These are phyloP conservation scores for Harpegnathos saltator DNA, from an alignment of 1,140 invertebrate genomes.

Conservation along the genomic window DNA sequence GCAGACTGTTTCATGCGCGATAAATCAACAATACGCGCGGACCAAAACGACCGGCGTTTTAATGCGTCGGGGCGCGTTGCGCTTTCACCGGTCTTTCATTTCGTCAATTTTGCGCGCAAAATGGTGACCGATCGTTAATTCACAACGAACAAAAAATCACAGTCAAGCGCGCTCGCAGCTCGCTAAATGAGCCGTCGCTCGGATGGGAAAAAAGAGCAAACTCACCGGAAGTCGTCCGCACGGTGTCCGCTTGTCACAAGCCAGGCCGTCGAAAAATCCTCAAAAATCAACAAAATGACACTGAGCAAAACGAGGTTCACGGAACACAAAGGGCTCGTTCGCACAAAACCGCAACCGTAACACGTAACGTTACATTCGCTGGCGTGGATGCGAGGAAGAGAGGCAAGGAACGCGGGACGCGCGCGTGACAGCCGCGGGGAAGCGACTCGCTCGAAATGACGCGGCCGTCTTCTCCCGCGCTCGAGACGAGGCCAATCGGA, in stretches of 20 bases:
- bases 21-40: constrained; percentile 31
- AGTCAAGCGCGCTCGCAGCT: not conserved
- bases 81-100: not conserved
- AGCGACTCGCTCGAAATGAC: constrained; percentile 39
- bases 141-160: not conserved
- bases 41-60: no score
- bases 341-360: constrained; percentile 60
- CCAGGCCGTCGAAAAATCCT: constrained; percentile 68
- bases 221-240: constrained; percentile 35
- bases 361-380: constrained; percentile 67
- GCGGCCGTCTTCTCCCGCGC: constrained; percentile 41
- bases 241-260: not conserved
- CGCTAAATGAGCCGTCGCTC: not conserved
- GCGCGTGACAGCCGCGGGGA: constrained; percentile 39
- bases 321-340: constrained; percentile 70
- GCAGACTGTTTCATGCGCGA: constrained; percentile 1
- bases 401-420: constrained; percentile 17
- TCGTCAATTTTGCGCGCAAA: no score
- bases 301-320: constrained; percentile 61
- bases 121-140: not conserved
- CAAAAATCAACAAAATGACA: constrained; percentile 70
- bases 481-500: constrained; percentile 15
- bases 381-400: constrained; percentile 31
- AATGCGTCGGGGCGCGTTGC: not conserved
- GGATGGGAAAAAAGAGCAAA: not conserved